Evolutionary conservation across 2,888 invertebrate genomes (phyloP).

Genomic region (Agrochola macilenta): DNA sequence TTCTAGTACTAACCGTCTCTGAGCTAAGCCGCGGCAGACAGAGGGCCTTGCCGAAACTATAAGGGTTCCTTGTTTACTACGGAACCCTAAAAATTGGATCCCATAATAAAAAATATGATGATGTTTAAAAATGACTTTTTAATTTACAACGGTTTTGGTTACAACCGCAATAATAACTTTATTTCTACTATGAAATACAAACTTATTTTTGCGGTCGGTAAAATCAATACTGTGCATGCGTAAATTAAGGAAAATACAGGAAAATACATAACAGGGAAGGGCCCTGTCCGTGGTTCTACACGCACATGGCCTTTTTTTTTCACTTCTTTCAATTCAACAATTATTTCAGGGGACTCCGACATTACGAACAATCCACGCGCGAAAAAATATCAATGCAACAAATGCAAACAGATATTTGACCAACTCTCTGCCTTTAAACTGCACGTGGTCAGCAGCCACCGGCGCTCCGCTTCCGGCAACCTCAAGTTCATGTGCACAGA

Average conservation of each 20-base stretch:
- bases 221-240: neutral
- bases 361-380: slow-evolving; percentile 62
- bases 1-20: too few species aligned
- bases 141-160: too few species aligned
- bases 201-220: neutral
- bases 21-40: too few species aligned
- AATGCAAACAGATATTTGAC: slow-evolving; percentile 85
- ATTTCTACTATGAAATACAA: too few species aligned
- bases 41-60: too few species aligned
- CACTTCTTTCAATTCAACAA: too few species aligned
- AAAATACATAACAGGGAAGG: too few species aligned
- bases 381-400: slow-evolving; percentile 85
- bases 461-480: slow-evolving; percentile 51
- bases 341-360: slow-evolving; percentile 61
- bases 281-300: neutral
- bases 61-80: too few species aligned
- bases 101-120: too few species aligned
- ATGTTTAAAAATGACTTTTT: too few species aligned
- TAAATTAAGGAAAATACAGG: neutral
- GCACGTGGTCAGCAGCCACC: slow-evolving; percentile 79
- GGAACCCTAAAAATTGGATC: too few species aligned
- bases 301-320: neutral
- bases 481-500: slow-evolving; percentile 79
- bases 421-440: slow-evolving; percentile 80
- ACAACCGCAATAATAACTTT: too few species aligned